Conservation (phyloP, 1,140 invertebrate genomes). For the Scaptomyza pallida region DNA sequence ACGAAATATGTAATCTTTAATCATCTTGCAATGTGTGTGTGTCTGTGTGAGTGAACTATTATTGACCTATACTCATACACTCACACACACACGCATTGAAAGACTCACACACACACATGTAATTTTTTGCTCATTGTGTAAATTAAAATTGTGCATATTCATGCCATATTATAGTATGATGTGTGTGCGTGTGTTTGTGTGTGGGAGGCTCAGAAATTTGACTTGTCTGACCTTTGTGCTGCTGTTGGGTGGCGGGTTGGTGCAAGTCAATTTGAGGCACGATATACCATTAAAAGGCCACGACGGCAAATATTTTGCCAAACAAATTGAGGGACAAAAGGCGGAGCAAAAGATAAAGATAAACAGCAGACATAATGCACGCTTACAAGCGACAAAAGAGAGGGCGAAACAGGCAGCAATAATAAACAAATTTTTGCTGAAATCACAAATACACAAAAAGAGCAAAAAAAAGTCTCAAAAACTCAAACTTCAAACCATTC, state of each 20-base stretch:
- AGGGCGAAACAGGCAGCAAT: conserved; percentile 10
- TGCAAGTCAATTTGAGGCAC: conserved; percentile 30
- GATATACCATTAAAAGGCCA: conserved; percentile 40
- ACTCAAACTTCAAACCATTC: too few species aligned
- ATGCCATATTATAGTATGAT: background rate
- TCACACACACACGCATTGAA: background rate
- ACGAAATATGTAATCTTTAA: conserved; percentile 9
- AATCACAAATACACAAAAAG: conserved; percentile 29
- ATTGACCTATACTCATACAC: conserved; percentile 12
- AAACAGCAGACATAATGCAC: conserved; percentile 32
- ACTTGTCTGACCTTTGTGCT: conserved; percentile 30
- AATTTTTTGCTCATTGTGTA: background rate
- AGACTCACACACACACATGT: background rate
- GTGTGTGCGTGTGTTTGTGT: background rate
- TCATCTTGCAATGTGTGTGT: background rate
- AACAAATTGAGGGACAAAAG: conserved; percentile 48
- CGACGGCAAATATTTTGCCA: conserved; percentile 48
- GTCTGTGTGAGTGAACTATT: background rate
- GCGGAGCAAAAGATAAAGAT: conserved; percentile 38
- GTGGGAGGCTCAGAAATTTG: conserved; percentile 14
- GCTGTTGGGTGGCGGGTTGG: background rate
- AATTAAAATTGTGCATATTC: conserved; percentile 40
- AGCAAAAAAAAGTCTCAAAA: background rate
- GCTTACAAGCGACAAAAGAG: background rate
- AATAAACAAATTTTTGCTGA: conserved; percentile 44